Conservation (phyloP, 2,888 invertebrate species). For the Xanthostigma xanthostigma region DNA sequence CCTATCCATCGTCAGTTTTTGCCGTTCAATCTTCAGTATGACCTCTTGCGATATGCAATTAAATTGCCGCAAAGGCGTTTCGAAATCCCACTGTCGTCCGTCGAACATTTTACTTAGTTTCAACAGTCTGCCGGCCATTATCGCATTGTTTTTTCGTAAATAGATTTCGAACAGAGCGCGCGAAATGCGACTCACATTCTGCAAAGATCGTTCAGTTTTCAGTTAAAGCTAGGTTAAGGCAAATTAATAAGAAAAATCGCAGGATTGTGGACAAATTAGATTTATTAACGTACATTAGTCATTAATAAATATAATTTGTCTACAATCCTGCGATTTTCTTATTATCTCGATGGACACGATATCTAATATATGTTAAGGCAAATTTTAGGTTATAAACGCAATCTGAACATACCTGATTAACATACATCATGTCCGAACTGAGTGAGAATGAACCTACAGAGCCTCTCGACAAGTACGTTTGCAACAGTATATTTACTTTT, state of each 20-base stretch:
- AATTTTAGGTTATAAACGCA: not conserved
- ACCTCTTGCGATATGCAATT: slow-evolving; percentile 59
- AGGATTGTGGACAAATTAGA: too few relatives aligned
- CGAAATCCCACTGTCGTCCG: slow-evolving; percentile 75
- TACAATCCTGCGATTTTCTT: too few relatives aligned
- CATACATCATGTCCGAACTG: slow-evolving; percentile 76
- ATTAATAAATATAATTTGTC: too few relatives aligned
- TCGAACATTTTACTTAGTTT: slow-evolving; percentile 88
- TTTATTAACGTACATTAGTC: too few relatives aligned
- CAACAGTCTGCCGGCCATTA: slow-evolving; percentile 73
- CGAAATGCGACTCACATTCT: slow-evolving; percentile 84
- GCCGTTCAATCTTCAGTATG: slow-evolving; percentile 66
- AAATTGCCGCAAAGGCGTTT: slow-evolving; percentile 78
- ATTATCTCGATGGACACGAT: too few relatives aligned
- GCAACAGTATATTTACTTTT: slow-evolving; percentile 90
- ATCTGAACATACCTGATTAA: slow-evolving; percentile 52
- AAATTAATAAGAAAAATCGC: too few relatives aligned
- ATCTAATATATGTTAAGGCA: too few relatives aligned
- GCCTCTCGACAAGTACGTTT: slow-evolving; percentile 74
- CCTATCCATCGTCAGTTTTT: slow-evolving; percentile 56
- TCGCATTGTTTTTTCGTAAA: slow-evolving; percentile 75
- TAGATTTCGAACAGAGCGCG: slow-evolving; percentile 91
- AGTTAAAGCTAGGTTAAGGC: not conserved
- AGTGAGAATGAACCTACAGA: slow-evolving; percentile 71
- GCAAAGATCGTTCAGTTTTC: slow-evolving; percentile 19